phyloP scores from a whole-genome alignment of 2,888 invertebrate species.

The Chrysolina haemoptera region DNA sequence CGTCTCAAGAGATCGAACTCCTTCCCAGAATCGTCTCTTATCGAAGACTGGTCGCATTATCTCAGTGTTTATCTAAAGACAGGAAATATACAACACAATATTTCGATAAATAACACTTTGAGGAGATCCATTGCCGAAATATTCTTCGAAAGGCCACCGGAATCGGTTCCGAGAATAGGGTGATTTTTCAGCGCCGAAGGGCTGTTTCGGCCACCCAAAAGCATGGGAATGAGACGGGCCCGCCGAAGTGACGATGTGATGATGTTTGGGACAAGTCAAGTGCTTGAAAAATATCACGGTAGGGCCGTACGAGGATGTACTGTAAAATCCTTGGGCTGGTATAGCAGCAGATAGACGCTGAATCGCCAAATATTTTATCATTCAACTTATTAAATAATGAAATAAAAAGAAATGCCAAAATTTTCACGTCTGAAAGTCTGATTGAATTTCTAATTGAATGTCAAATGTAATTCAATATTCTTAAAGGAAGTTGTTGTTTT shows the following conservation, averaged over 20 bases:
- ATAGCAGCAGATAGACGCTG: too few species aligned
- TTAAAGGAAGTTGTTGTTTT: too few species aligned
- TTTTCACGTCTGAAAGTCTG: too few species aligned
- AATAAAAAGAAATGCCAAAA: too few species aligned
- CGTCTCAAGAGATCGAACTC: slow-evolving; percentile 14
- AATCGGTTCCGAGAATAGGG: slow-evolving; percentile 52
- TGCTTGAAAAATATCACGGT: background rate
- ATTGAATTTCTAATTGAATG: too few species aligned
- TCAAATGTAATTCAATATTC: too few species aligned
- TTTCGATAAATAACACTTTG: slow-evolving; percentile 45
- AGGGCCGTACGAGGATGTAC: background rate
- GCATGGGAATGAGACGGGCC: slow-evolving; percentile 37
- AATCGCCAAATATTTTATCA: too few species aligned
- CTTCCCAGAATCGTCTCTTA: slow-evolving; percentile 11
- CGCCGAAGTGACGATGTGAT: slow-evolving; percentile 7
- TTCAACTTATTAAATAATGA: too few species aligned
- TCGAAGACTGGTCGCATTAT: slow-evolving; percentile 29
- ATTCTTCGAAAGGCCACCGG: slow-evolving; percentile 43
- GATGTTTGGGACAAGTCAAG: slow-evolving; percentile 3
- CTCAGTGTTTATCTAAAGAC: slow-evolving; percentile 41
- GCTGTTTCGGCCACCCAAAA: slow-evolving; percentile 46
- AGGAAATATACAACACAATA: slow-evolving; percentile 47
- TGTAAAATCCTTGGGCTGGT: too few species aligned
- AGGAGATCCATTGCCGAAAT: slow-evolving; percentile 47
- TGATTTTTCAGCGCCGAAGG: slow-evolving; percentile 49